Percentiles rank a stretch among this genome's conserved stretches.
These are phyloP conservation scores for Cassiopea andromeda DNA, from an alignment of 30 jellyfish, hydroid and myxozoan species.

Conservation along the genomic window DNA sequence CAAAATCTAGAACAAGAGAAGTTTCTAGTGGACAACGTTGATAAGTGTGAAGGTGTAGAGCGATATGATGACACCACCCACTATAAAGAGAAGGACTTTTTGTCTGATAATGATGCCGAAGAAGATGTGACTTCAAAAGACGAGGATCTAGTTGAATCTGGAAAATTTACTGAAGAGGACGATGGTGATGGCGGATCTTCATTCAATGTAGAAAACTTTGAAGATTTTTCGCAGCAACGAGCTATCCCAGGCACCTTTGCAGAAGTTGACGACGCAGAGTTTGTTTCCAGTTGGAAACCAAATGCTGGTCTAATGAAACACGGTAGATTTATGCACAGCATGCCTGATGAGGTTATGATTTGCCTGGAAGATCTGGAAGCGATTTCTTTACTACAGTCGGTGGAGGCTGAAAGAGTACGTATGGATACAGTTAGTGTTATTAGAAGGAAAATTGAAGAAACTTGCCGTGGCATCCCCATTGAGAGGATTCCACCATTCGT, in stretches of 20 bases:
- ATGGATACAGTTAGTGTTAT: slow-evolving; percentile 16
- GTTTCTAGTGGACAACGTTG: too few species aligned
- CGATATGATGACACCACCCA: not conserved
- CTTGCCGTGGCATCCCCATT: slow-evolving; percentile 36
- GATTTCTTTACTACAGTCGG: slow-evolving; percentile 18
- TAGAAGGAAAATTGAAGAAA: slow-evolving; percentile 46
- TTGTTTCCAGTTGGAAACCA: not conserved
- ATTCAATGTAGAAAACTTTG: not conserved
- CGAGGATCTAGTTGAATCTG: not conserved
- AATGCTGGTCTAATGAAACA: not conserved
- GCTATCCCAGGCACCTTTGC: not conserved
- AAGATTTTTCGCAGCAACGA: not conserved
- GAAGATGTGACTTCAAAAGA: not conserved
- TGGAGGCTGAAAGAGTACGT: slow-evolving; percentile 26
- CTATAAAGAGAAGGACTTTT: not conserved
- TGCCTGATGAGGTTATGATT: not conserved
- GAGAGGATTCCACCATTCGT: slow-evolving; percentile 52
- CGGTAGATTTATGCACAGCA: not conserved
- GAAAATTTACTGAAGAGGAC: not conserved
- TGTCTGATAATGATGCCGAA: not conserved
- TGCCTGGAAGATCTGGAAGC: slow-evolving; percentile 23
- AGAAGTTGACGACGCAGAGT: not conserved
- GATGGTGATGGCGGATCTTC: not conserved
- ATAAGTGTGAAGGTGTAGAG: too few species aligned
- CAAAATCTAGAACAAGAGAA: too few species aligned